A percentile compares a stretch with the other conserved stretches of the same genome.
Conservation (phyloP, 1,140 invertebrate genomes). For the Drosophila seguyi region DNA sequence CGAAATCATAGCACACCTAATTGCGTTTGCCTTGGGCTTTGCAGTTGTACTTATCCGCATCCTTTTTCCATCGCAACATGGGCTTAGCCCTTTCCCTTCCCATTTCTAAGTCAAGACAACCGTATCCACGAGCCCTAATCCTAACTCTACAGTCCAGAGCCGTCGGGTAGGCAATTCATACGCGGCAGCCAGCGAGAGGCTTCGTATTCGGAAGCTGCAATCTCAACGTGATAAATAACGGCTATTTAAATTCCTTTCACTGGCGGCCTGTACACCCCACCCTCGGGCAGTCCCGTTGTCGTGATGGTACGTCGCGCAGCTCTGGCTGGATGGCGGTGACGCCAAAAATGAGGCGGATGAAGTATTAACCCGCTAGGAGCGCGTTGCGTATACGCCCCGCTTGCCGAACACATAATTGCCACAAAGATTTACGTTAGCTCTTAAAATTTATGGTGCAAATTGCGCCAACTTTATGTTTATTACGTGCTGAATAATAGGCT, state of each 20-base stretch:
- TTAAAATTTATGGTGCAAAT: conserved; percentile 77
- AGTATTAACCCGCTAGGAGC: conserved; percentile 59
- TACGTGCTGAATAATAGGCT: conserved; percentile 78
- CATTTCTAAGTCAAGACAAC: background rate
- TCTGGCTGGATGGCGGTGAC: conserved; percentile 22
- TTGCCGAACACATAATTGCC: conserved; percentile 76
- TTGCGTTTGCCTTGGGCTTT: conserved; percentile 49
- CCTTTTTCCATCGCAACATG: conserved; percentile 1
- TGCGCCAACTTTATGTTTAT: conserved; percentile 77
- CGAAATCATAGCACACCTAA: conserved; percentile 42
- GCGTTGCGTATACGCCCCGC: conserved; percentile 61
- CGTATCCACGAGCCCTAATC: conserved; percentile 9
- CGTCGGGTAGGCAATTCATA: conserved; percentile 32
- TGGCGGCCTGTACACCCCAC: conserved; percentile 11
- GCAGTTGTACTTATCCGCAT: conserved; percentile 10
- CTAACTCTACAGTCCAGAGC: conserved; percentile 1
- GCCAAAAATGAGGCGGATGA: conserved; percentile 71
- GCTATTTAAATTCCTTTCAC: conserved; percentile 75
- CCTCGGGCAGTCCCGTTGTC: background rate
- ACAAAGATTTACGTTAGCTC: conserved; percentile 73
- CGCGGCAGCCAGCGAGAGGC: no score
- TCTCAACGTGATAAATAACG: conserved; percentile 78
- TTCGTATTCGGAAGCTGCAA: conserved; percentile 63
- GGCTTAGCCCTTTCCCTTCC: conserved; percentile 53
- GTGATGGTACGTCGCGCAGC: conserved; percentile 14